A percentile compares a stretch with the other conserved stretches of the same genome.
Evolutionary conservation across 64 coral and sea anemone species (phyloP).

Genomic region (Montipora cactus): DNA sequence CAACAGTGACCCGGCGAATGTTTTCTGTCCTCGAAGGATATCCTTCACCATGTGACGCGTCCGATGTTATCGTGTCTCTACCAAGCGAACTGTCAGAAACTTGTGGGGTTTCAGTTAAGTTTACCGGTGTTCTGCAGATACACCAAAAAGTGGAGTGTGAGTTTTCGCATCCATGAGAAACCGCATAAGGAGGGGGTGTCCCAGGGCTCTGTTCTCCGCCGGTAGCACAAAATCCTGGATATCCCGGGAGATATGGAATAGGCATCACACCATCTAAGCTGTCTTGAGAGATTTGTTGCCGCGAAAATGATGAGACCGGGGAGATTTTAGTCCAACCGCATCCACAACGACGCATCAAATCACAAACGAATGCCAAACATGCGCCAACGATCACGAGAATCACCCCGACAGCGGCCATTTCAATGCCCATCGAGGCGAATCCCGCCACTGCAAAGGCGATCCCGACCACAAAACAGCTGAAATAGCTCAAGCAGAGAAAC

Average conservation of each 20-base stretch:
- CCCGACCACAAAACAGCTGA: conserved; percentile 7
- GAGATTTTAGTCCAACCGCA: conserved; percentile 2
- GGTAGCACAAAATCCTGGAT: conserved; percentile 25
- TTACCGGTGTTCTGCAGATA: background rate
- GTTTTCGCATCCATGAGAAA: background rate
- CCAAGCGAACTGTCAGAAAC: background rate
- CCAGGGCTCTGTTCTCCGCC: background rate
- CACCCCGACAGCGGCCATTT: conserved; percentile 46
- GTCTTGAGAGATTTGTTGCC: background rate
- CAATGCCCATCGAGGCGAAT: conserved; percentile 14
- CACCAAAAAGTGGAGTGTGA: background rate
- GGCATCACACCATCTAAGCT: background rate
- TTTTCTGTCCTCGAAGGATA: background rate
- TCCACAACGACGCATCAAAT: conserved; percentile 6
- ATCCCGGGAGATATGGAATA: conserved; percentile 30
- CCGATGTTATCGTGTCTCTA: no score
- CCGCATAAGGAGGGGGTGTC: conserved; percentile 1
- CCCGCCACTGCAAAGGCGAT: conserved; percentile 12
- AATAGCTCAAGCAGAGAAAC: conserved; percentile 25
- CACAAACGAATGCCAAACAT: conserved; percentile 28
- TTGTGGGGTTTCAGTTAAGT: background rate
- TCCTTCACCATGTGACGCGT: background rate
- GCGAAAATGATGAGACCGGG: background rate
- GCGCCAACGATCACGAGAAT: conserved; percentile 33
- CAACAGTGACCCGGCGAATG: background rate